Conservation (phyloP, 2,113 vertebrate genomes). For the Ciconia boyciana region DNA sequence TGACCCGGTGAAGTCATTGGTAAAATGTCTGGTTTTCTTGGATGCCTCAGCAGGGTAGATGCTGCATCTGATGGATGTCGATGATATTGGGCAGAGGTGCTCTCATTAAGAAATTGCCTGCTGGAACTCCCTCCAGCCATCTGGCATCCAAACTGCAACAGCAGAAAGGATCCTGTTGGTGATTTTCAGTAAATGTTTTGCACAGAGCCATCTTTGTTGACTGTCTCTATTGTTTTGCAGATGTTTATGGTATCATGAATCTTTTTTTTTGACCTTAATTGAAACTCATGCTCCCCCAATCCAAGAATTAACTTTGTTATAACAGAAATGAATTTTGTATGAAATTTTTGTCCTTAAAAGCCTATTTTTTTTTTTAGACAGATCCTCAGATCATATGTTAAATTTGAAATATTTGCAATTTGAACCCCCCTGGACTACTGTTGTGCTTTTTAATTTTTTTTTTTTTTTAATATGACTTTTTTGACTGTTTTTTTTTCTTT, state of each 20-base stretch:
- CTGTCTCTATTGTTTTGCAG: slow-evolving; percentile 1
- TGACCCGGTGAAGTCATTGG: background rate
- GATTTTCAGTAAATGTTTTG: slow-evolving; percentile 43
- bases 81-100: background rate
- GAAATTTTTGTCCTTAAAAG: background rate
- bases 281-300: background rate
- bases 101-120: slow-evolving; percentile 49
- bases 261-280: background rate
- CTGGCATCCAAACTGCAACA: slow-evolving; percentile 33
- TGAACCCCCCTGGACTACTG: background rate
- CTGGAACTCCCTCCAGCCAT: slow-evolving; percentile 32
- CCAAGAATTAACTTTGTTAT: background rate
- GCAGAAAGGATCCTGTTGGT: background rate
- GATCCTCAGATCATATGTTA: background rate
- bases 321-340: background rate
- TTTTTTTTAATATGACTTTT: background rate
- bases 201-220: slow-evolving; percentile 20
- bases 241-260: background rate
- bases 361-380: background rate
- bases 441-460: background rate
- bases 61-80: background rate
- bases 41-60: slow-evolving; percentile 9
- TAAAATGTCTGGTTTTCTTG: background rate
- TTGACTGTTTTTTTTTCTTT: background rate
- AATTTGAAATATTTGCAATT: background rate